Base-by-base conservation (phyloP, 1,140 invertebrate species). In the Lepidurus arcticus region DNA sequence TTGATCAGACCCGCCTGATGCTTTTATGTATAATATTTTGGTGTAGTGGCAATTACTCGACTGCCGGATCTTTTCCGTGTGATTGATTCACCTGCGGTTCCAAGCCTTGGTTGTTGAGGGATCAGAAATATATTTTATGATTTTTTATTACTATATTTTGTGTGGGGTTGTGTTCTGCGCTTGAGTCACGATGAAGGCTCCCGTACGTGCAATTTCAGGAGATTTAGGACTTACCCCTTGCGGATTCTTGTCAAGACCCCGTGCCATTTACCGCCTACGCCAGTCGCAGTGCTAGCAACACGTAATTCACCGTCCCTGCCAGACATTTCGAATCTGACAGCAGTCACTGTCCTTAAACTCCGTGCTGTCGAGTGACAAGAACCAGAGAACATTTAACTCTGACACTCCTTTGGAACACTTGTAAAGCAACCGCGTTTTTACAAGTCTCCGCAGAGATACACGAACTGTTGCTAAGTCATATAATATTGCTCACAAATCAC, bases 241-340 rank as follows among this genome's bases (percentile, higher is more conserved):
- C 53, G 53, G 53, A 65, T 65, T 21, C 53, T 65, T 65, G 53
- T 65, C 53, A 65, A 65, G 53, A 65, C 21, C n/a, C 53, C 53
- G 3, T 65, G 53, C 53, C 53, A 65, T 65, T 65, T 65, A 65
- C 53, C 53, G 53, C 53, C 53, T 65, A 65, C 53, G 53, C 53
- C 53, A 65, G 13, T 65, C 34, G 34, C 34, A 34, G 34, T 34
- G 34, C 34, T 34, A 65, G 8, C 53, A 65, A 65, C 53, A 65
- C 53, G 16, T 13, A 65, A 65, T 65, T 65, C 53, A 3, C 9
- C 8, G n/a, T 8, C 21, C 13, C 53, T 65, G 21, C 53, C 53
- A 65, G 53, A 65, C 53, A 65, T 65, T 65, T n/a, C 21, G 53
- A 7, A 7, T 65, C 21, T 65, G 53, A 9, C 8, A 65, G 53